A percentile compares a stretch with the other conserved stretches of the same genome.
Conservation (phyloP, 2,113 vertebrate species). For the Macrotis lagotis region DNA sequence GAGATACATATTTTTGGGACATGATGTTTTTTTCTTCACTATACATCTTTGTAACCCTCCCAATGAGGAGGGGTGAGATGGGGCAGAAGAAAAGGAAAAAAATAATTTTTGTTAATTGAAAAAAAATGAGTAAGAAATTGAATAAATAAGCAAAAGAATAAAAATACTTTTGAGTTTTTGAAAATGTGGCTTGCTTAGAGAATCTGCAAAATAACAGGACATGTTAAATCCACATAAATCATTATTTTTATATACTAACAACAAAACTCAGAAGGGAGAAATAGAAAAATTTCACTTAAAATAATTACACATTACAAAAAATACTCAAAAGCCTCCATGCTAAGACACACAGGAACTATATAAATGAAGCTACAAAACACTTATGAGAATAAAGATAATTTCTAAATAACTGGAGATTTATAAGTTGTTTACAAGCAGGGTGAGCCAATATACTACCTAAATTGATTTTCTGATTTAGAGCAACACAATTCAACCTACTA, state of each 20-base stretch:
- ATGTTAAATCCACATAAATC: background rate
- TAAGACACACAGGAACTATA: background rate
- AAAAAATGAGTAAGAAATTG: background rate
- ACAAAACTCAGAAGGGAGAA: background rate
- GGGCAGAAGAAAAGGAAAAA: background rate
- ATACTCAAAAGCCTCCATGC: background rate
- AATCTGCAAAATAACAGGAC: background rate
- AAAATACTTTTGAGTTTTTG: background rate
- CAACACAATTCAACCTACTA: background rate
- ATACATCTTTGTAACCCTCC: background rate
- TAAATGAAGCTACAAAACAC: background rate
- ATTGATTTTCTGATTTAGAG: background rate
- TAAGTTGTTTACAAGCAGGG: background rate
- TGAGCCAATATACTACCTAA: background rate
- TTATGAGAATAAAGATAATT: background rate
- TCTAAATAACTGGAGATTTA: background rate
- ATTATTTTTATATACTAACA: background rate
- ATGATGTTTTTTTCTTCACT: background rate
- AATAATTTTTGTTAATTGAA: too few species aligned
- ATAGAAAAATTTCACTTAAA: background rate
- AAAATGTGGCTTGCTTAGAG: background rate
- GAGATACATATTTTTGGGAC: background rate
- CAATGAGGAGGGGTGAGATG: background rate
- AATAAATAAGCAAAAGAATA: background rate
- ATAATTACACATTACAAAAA: background rate